Percentiles rank a stretch among this genome's conserved stretches.
These are phyloP conservation scores for Enteromius fasciolatus DNA, from an alignment of 2,797 vertebrate species.

Conservation along the genomic window DNA sequence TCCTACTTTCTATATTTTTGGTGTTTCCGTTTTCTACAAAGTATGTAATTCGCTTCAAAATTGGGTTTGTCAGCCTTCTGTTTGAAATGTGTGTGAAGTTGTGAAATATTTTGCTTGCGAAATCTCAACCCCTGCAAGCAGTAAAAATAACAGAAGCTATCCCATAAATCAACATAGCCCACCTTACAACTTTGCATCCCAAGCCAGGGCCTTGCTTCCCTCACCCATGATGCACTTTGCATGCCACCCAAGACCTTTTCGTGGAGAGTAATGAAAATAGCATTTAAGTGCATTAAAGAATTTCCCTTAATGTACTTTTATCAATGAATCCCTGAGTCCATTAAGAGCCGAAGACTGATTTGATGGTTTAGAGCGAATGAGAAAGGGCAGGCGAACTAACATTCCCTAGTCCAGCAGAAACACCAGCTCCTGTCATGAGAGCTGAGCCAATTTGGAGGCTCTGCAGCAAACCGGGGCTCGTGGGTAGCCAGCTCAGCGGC, in stretches of 20 bases:
- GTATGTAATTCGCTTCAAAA: neutral
- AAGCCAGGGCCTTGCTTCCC: conserved; percentile 33
- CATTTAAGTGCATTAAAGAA: conserved; percentile 32
- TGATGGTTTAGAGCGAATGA: conserved; percentile 36
- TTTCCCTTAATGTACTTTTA: conserved; percentile 29
- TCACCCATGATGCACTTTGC: conserved; percentile 22
- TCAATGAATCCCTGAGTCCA: conserved; percentile 31
- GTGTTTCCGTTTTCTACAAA: neutral
- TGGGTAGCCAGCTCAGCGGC: conserved; percentile 61
- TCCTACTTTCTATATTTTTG: neutral
- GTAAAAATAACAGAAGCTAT: conserved; percentile 9
- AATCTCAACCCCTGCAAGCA: conserved; percentile 25
- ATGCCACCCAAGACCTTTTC: conserved; percentile 10
- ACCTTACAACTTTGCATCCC: conserved; percentile 14
- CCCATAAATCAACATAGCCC: conserved; percentile 32
- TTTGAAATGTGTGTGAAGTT: neutral
- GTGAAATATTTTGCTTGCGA: conserved; percentile 2
- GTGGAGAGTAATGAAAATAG: conserved; percentile 35
- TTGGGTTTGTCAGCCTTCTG: neutral
- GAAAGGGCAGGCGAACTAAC: conserved; percentile 54
- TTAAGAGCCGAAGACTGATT: conserved; percentile 47
- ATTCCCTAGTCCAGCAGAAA: conserved; percentile 54
- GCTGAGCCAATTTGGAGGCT: conserved; percentile 69
- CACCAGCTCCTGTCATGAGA: conserved; percentile 60
- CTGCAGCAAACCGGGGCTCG: conserved; percentile 62